phyloP scores from a whole-genome alignment of 2,797 vertebrate genomes.

The Chelon labrosus region DNA sequence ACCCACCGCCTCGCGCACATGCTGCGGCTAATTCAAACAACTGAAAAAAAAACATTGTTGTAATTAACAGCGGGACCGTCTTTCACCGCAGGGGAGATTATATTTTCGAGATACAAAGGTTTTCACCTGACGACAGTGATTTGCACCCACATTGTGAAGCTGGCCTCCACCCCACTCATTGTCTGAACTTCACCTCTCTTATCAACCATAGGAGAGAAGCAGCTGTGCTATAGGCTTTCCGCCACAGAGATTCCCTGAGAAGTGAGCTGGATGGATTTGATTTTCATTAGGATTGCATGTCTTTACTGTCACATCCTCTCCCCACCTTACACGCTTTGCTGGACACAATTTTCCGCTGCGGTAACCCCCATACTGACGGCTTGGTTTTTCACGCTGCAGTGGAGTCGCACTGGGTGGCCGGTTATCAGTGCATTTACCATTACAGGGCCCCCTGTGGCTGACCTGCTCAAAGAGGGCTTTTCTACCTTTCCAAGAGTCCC shows the following conservation, averaged over 20 bases:
- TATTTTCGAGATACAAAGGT: not conserved
- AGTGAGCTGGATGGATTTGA: slow-evolving; percentile 77
- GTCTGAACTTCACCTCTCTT: slow-evolving; percentile 50
- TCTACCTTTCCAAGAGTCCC: slow-evolving; percentile 45
- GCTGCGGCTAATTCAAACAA: slow-evolving; percentile 29
- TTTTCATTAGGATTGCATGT: slow-evolving; percentile 87
- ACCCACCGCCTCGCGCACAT: slow-evolving; percentile 5
- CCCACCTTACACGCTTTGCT: slow-evolving; percentile 80
- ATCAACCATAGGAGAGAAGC: slow-evolving; percentile 49
- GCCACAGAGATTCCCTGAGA: slow-evolving; percentile 41
- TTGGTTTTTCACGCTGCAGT: slow-evolving; percentile 70
- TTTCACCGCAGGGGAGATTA: slow-evolving; percentile 13
- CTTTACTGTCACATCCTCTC: slow-evolving; percentile 81
- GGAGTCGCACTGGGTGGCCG: slow-evolving; percentile 66
- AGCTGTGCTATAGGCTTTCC: slow-evolving; percentile 42
- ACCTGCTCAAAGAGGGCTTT: slow-evolving; percentile 67
- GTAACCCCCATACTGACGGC: slow-evolving; percentile 71
- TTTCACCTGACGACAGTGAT: slow-evolving; percentile 7
- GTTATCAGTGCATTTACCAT: slow-evolving; percentile 75
- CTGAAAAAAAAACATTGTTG: slow-evolving; percentile 12
- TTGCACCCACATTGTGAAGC: not conserved
- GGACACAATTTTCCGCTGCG: slow-evolving; percentile 84
- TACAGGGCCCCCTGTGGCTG: slow-evolving; percentile 51
- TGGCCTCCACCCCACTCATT: slow-evolving; percentile 37
- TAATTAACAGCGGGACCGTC: slow-evolving; percentile 13